Conservation (phyloP, 64 coral and sea anemone genomes). For the Dendronephthya gigantea region DNA sequence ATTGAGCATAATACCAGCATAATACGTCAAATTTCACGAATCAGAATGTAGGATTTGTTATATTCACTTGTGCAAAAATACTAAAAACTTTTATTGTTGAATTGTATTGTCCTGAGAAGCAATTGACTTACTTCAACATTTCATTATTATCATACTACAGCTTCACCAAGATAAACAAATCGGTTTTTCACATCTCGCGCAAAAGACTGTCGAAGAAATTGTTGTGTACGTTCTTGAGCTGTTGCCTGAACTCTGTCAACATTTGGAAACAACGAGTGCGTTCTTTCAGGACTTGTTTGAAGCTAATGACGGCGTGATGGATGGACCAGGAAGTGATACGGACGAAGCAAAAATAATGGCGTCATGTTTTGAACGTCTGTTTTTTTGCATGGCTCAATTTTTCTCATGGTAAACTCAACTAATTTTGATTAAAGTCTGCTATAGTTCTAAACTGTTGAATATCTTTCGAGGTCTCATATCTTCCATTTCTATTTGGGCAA, state of each 20-base stretch:
- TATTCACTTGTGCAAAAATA: no score
- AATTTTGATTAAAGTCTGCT: not conserved
- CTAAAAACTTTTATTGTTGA: no score
- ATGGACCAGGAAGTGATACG: slow-evolving; percentile 69
- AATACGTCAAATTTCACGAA: no score
- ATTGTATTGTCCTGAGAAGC: not conserved
- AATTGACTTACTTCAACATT: not conserved
- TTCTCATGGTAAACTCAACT: slow-evolving; percentile 66
- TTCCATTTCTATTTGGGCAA: not conserved
- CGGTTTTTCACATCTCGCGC: slow-evolving; percentile 76
- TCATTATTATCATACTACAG: slow-evolving; percentile 21
- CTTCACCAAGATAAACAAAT: slow-evolving; percentile 75
- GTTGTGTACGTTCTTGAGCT: slow-evolving; percentile 60
- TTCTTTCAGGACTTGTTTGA: slow-evolving; percentile 69
- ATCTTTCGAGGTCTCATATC: no score
- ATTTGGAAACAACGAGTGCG: slow-evolving; percentile 83
- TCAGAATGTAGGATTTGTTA: no score
- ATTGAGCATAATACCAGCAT: no score
- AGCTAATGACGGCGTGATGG: slow-evolving; percentile 70
- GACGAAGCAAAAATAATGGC: slow-evolving; percentile 59
- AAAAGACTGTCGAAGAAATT: slow-evolving; percentile 51
- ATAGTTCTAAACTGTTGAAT: no score
- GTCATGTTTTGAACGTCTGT: slow-evolving; percentile 60
- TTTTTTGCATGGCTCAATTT: slow-evolving; percentile 60
- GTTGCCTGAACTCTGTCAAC: slow-evolving; percentile 61